phyloP scores from a whole-genome alignment of 2,113 vertebrate species.

The Puffinus mauretanicus region DNA sequence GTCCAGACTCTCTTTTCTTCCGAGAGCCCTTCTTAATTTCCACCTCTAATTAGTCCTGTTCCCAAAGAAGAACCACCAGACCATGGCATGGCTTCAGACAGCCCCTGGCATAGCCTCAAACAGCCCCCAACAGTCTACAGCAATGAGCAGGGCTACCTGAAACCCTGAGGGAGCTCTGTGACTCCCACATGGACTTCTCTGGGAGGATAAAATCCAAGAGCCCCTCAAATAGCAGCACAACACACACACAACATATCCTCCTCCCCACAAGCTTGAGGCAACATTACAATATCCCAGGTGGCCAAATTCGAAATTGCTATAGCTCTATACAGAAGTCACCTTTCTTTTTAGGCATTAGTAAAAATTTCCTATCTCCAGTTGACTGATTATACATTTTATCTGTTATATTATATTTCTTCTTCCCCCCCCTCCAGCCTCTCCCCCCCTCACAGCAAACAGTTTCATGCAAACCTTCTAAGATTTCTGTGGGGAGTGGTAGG shows the following conservation, averaged over 20 bases:
- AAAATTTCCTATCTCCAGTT: slow-evolving; percentile 55
- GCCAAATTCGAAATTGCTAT: background rate
- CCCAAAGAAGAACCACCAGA: background rate
- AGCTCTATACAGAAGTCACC: slow-evolving; percentile 56
- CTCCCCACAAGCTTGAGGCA: background rate
- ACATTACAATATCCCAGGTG: background rate
- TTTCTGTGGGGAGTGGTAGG: slow-evolving; percentile 67
- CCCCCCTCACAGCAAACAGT: background rate
- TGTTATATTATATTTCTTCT: slow-evolving; percentile 17
- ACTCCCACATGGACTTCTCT: background rate
- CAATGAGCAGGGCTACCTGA: too few species aligned
- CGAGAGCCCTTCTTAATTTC: background rate
- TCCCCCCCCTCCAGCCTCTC: background rate
- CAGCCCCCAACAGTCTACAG: background rate
- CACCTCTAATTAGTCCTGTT: background rate
- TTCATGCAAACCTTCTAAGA: slow-evolving; percentile 23
- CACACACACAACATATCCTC: background rate
- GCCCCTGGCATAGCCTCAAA: background rate
- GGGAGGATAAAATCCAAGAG: background rate
- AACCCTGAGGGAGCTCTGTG: background rate
- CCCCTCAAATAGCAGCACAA: background rate
- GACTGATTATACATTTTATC: slow-evolving; percentile 65
- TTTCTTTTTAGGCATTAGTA: slow-evolving; percentile 48
- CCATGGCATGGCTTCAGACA: background rate
- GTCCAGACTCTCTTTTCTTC: background rate